Percentiles rank a stretch among this genome's conserved stretches.
Conservation (phyloP, 2,113 vertebrate genomes). For the Toxostoma redivivum region DNA sequence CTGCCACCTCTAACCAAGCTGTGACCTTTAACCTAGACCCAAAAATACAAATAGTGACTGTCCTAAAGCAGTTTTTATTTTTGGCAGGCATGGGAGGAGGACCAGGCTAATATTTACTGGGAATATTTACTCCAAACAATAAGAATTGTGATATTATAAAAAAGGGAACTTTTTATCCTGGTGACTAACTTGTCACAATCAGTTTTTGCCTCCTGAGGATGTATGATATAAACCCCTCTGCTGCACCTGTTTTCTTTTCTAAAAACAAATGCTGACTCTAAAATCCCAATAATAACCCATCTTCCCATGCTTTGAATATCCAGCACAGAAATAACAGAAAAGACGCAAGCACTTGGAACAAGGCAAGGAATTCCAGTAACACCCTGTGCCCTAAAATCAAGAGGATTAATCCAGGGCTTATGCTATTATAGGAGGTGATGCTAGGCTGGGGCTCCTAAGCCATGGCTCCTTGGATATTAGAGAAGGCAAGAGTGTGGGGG, state of each 20-base stretch:
- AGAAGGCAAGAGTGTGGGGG: not conserved
- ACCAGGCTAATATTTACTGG: not conserved
- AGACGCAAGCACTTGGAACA: not conserved
- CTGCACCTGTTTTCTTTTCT: not conserved
- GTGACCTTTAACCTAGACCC: not conserved
- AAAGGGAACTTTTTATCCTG: not conserved
- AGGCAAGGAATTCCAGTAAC: not conserved
- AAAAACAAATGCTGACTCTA: not conserved
- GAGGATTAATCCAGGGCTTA: not conserved
- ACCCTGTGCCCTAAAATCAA: not conserved
- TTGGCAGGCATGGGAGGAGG: not conserved
- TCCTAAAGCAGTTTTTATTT: not conserved
- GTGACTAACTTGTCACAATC: not conserved
- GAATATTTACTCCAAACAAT: not conserved
- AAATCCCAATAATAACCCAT: not conserved
- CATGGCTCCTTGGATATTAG: not conserved
- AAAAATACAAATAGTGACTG: not conserved
- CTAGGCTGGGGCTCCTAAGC: slow-evolving; percentile 6
- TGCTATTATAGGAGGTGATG: not conserved
- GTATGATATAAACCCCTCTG: not conserved
- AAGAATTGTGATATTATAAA: not conserved
- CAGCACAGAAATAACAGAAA: not conserved
- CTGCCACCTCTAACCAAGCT: not conserved
- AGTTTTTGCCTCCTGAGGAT: not conserved
- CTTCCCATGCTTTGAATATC: not conserved